Percentiles rank a stretch among this genome's conserved stretches.
Evolutionary conservation across 2,888 invertebrate species (phyloP).

Genomic region (Nycteola revayana): DNA sequence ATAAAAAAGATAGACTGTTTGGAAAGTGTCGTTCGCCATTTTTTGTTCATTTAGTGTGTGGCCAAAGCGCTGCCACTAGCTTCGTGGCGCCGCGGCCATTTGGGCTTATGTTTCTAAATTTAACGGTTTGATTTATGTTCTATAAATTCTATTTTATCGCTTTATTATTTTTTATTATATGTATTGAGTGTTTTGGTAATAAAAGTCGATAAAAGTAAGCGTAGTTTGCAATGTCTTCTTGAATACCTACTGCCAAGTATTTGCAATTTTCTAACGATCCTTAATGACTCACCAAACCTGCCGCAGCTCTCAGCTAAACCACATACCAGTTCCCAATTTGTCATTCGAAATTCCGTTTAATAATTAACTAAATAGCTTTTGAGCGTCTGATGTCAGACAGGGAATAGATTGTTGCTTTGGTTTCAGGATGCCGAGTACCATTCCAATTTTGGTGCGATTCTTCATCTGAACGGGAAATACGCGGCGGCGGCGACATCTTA

Average conservation of each 20-base stretch:
- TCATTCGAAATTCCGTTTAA: too few species aligned
- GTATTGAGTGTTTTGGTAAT: too few species aligned
- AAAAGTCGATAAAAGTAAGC: too few species aligned
- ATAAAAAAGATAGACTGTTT: background rate
- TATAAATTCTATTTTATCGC: background rate
- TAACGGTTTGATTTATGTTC: slow-evolving; percentile 11
- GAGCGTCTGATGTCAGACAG: too few species aligned
- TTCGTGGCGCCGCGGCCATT: slow-evolving; percentile 1
- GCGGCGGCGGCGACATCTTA: slow-evolving; percentile 94
- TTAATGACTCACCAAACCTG: too few species aligned
- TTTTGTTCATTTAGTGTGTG: slow-evolving; percentile 16
- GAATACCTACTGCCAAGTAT: too few species aligned
- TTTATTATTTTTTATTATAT: too few species aligned
- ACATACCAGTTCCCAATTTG: too few species aligned
- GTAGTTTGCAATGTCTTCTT: too few species aligned
- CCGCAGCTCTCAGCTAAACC: too few species aligned
- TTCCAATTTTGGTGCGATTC: slow-evolving; percentile 96
- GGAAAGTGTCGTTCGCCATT: slow-evolving; percentile 4
- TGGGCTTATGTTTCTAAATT: slow-evolving; percentile 14
- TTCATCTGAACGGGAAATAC: slow-evolving; percentile 96
- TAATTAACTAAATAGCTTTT: too few species aligned
- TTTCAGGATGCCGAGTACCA: slow-evolving; percentile 92
- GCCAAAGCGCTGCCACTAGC: slow-evolving; percentile 5
- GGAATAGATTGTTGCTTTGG: slow-evolving; percentile 24
- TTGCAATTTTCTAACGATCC: too few species aligned